Conservation (phyloP, 2,113 vertebrate genomes). For the Hemiprocne comata region DNA sequence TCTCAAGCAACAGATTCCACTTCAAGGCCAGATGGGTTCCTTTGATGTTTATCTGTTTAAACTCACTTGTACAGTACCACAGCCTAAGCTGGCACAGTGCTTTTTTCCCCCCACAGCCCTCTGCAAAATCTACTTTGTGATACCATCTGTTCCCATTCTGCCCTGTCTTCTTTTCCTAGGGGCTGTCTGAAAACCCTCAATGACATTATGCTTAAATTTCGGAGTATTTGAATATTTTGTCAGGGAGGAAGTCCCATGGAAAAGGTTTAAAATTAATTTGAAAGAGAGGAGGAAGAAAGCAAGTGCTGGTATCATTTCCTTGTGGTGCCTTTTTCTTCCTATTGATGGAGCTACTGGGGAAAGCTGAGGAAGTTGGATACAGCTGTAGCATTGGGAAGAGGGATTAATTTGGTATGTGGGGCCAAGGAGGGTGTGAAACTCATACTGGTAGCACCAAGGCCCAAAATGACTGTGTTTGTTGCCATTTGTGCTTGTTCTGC, state of each 20-base stretch:
- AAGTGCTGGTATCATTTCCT: neutral
- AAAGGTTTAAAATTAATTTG: neutral
- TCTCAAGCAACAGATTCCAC: slow-evolving; percentile 44
- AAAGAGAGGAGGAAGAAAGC: neutral
- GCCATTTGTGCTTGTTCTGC: neutral
- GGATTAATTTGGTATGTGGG: neutral
- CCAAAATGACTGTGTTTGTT: neutral
- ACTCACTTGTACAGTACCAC: neutral
- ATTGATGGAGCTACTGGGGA: neutral
- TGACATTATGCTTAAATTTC: neutral
- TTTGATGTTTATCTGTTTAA: slow-evolving; percentile 60
- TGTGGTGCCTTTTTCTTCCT: neutral
- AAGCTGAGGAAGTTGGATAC: neutral
- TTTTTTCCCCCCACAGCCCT: neutral
- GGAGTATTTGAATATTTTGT: neutral
- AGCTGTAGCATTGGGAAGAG: neutral
- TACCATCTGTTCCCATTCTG: neutral
- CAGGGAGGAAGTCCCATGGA: neutral
- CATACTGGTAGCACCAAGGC: neutral
- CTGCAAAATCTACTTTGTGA: neutral
- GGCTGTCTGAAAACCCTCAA: neutral
- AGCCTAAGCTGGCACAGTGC: neutral
- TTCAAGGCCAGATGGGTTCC: slow-evolving; percentile 45
- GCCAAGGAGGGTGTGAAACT: neutral
- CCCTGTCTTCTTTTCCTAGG: neutral